Base-by-base conservation (phyloP, 2,113 vertebrate species). In the Cyrtonyx montezumae region DNA sequence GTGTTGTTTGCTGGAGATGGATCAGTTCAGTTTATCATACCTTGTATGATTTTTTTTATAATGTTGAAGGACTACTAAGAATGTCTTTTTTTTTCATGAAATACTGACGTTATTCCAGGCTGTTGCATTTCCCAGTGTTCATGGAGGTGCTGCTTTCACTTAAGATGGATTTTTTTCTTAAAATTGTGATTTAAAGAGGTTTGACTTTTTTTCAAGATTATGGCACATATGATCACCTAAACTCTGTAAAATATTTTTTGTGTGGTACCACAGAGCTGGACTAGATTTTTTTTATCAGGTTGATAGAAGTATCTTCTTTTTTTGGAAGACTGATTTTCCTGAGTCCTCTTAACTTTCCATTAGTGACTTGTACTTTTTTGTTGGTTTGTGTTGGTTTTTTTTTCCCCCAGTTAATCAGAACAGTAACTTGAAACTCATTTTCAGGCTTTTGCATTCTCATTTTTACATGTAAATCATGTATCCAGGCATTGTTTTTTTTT, bases 401-500 rank as follows among this genome's bases (percentile, higher is more conserved):
- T 69, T 67, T 12, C 25, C 8, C 7, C 9, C 8, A 8, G 14
- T 37, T 90, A 37, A 6, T 46, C 20, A 65, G 20, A 87, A 37
- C 7, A 58, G 8, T 66, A 67, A 20, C 42, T 56, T 62, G 46
- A 26, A 81, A 71, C 17, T 88, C 1, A 56, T 77, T 73, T 79
- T 59, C 23, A 69, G 13, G 5, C 8, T 51, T 84, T 69, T 37
- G 6, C 5, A 49, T 75, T 73, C 17, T 18, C 83, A 13, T 13
- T 65, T 59, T 17, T 46, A 15, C 1, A 1, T 6, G 48, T 82
- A 73, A n/a, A 51, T 61, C 11, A 46, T 0, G 0, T 73, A 11
- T 79, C 45, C 17, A 51, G 43, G 32, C 53, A 26, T 21, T 66
- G 23, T n/a, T 51, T 2, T 71, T 70, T 85, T 73, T 56, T 40